A percentile compares a stretch with the other conserved stretches of the same genome.
phyloP scores from a whole-genome alignment of 1,140 invertebrate species.

The Drosophila teissieri region DNA sequence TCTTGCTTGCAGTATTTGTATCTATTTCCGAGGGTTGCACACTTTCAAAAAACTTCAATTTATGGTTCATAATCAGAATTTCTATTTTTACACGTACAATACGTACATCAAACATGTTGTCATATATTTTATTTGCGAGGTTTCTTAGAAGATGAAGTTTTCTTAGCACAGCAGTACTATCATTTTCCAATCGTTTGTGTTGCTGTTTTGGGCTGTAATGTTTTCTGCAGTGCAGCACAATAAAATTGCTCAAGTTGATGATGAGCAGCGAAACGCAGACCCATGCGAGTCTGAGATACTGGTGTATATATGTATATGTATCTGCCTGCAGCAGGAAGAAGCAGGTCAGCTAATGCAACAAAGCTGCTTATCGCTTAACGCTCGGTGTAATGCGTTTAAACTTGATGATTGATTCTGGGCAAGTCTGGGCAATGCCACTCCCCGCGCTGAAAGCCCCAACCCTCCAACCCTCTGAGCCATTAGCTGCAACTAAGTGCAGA shows the following conservation, averaged over 20 bases:
- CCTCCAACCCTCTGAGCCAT: slow-evolving; percentile 13
- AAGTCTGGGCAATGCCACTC: not conserved
- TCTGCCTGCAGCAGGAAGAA: slow-evolving; percentile 47
- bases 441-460: too few species aligned
- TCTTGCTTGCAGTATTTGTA: slow-evolving; percentile 40
- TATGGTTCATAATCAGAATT: too few species aligned
- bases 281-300: slow-evolving; percentile 26
- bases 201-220: not conserved
- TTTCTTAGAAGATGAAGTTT: too few species aligned
- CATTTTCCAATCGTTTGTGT: too few species aligned
- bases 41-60: not conserved
- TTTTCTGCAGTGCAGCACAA: slow-evolving; percentile 48
- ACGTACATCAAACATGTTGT: too few species aligned
- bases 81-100: too few species aligned
- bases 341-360: slow-evolving; percentile 67
- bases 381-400: slow-evolving; percentile 81
- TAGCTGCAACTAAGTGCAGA: slow-evolving; percentile 71
- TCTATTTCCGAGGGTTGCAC: not conserved
- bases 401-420: slow-evolving; percentile 75
- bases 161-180: too few species aligned
- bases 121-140: too few species aligned
- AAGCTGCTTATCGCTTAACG: slow-evolving; percentile 82
- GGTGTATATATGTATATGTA: slow-evolving; percentile 3
- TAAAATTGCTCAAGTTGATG: slow-evolving; percentile 75
- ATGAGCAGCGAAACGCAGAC: slow-evolving; percentile 47